A percentile compares a stretch with the other conserved stretches of the same genome.
phyloP scores from a whole-genome alignment of 2,113 vertebrate species.

The Anas platyrhynchos region DNA sequence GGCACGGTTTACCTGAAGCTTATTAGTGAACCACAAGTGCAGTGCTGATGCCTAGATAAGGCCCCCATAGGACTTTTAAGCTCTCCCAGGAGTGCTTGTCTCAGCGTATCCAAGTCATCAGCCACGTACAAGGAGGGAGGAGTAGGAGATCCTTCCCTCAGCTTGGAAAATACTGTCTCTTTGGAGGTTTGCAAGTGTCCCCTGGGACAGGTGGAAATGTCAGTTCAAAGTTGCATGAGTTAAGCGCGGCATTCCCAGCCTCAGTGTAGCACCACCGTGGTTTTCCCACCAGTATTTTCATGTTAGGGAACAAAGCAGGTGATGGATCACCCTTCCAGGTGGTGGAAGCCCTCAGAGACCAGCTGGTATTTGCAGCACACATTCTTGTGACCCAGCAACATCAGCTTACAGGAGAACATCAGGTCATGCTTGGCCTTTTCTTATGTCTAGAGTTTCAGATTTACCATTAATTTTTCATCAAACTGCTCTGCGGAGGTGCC shows the following conservation, averaged over 20 bases:
- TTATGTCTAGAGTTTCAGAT: neutral
- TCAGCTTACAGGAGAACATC: neutral
- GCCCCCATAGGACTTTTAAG: neutral
- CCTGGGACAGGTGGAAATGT: neutral
- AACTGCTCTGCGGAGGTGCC: neutral
- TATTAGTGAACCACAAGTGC: neutral
- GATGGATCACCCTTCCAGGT: neutral
- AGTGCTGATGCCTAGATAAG: neutral
- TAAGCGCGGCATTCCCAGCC: neutral
- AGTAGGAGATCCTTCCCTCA: neutral
- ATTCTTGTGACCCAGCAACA: neutral
- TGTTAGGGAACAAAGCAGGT: neutral
- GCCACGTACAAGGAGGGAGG: neutral
- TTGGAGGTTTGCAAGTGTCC: neutral
- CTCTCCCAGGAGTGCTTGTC: neutral
- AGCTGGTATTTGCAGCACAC: neutral
- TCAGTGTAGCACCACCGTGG: neutral
- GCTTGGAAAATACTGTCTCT: neutral
- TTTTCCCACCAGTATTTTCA: accelerated
- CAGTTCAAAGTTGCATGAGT: neutral
- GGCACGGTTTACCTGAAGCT: neutral
- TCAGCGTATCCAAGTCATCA: neutral
- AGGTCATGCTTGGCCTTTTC: neutral
- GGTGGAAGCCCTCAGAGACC: neutral
- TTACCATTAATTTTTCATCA: constrained; percentile 13